These are phyloP conservation scores for Pristionchus pacificus DNA, from an alignment of 1,140 invertebrate species.

Conservation along the genomic window DNA sequence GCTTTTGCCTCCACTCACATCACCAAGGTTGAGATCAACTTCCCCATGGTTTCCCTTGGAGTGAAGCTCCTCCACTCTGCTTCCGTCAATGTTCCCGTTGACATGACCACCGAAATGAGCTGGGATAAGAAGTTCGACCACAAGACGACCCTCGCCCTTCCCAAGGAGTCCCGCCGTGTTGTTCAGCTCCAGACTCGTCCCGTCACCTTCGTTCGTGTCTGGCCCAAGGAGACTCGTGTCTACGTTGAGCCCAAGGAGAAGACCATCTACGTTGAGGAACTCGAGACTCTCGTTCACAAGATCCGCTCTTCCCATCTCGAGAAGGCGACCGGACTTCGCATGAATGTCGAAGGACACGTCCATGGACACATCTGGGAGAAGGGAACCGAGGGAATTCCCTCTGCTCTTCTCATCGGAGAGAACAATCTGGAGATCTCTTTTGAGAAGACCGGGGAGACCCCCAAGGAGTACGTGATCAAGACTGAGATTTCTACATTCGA, in stretches of 20 bases:
- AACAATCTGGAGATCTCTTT: slow-evolving; percentile 27
- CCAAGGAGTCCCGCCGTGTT: slow-evolving; percentile 32
- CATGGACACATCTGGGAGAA: slow-evolving; percentile 10
- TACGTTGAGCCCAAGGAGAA: slow-evolving; percentile 14
- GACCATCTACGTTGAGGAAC: slow-evolving; percentile 20
- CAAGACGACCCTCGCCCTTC: slow-evolving; percentile 32
- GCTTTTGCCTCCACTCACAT: slow-evolving; percentile 29
- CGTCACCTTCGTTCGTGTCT: slow-evolving; percentile 34
- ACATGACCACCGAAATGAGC: slow-evolving; percentile 28
- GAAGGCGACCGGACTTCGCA: slow-evolving; percentile 15
- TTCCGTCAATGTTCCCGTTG: slow-evolving; percentile 38
- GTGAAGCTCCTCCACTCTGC: slow-evolving; percentile 34
- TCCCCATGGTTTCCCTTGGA: slow-evolving; percentile 35
- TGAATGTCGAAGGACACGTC: slow-evolving; percentile 18
- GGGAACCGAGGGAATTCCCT: neutral
- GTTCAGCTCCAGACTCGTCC: slow-evolving; percentile 34
- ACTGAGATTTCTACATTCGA: neutral
- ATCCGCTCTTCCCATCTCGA: slow-evolving; percentile 22
- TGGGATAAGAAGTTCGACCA: slow-evolving; percentile 30
- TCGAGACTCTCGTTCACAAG: slow-evolving; percentile 12
- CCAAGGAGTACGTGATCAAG: slow-evolving; percentile 21
- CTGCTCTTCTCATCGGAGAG: slow-evolving; percentile 13
- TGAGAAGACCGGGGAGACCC: slow-evolving; percentile 17
- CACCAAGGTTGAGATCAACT: slow-evolving; percentile 27
- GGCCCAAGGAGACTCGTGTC: slow-evolving; percentile 5